phyloP scores from a whole-genome alignment of 2,113 vertebrate genomes.

The Megaptera novaeangliae region DNA sequence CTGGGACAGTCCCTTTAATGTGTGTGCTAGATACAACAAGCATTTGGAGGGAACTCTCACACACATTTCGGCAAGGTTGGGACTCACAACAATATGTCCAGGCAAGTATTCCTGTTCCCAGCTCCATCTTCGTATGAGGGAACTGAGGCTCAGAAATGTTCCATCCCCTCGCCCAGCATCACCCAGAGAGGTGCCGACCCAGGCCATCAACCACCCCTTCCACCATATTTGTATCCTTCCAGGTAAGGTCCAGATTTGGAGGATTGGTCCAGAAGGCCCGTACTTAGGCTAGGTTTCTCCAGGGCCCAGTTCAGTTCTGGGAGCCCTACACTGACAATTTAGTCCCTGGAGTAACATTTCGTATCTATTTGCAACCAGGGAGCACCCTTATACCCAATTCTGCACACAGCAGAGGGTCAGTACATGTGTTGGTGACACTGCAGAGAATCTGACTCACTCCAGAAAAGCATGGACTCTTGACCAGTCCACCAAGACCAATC shows the following conservation, averaged over 20 bases:
- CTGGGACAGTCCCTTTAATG: background rate
- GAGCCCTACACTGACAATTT: background rate
- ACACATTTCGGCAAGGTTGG: background rate
- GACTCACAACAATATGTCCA: background rate
- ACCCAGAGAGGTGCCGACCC: background rate
- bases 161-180: accelerated
- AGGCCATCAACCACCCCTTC: no score
- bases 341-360: background rate
- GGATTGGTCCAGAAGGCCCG: background rate
- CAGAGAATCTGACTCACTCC: background rate
- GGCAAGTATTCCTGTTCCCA: background rate
- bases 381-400: background rate
- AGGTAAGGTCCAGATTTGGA: background rate
- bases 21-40: accelerated
- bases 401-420: background rate
- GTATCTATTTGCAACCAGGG: background rate
- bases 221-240: background rate
- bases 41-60: background rate
- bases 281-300: background rate
- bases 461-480: background rate
- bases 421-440: background rate
- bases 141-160: background rate
- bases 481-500: background rate
- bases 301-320: background rate
- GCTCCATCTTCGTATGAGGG: background rate